Conservation (phyloP, 2,797 vertebrate genomes). For the Erethizon dorsatum region DNA sequence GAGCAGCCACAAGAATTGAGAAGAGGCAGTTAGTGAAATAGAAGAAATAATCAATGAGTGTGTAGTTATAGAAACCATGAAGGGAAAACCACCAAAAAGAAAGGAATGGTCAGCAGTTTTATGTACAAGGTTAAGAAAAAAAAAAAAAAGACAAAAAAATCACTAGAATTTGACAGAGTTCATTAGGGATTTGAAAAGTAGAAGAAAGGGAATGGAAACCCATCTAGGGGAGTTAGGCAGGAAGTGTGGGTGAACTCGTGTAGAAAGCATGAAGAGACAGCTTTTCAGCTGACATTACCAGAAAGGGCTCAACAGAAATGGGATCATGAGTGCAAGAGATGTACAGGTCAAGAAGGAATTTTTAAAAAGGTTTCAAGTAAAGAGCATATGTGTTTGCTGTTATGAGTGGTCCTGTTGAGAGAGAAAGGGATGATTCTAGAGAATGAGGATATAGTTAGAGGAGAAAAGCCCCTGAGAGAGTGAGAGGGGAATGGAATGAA, state of each 20-base stretch:
- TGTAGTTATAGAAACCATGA: neutral
- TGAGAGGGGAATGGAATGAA: neutral
- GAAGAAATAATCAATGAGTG: neutral
- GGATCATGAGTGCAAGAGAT: neutral
- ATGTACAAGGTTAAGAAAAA: neutral
- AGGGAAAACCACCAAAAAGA: neutral
- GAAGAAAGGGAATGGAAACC: neutral
- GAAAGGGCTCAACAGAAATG: neutral
- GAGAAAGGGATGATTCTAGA: constrained; percentile 16
- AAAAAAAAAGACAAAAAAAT: neutral
- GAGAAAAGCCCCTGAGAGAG: neutral
- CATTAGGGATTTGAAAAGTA: neutral
- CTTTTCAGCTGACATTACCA: neutral
- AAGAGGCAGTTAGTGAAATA: neutral
- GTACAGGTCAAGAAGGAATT: neutral
- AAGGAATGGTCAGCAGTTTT: neutral
- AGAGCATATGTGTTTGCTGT: neutral
- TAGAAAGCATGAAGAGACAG: neutral
- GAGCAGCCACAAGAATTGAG: neutral
- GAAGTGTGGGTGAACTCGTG: neutral
- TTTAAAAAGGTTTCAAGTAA: neutral
- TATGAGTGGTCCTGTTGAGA: neutral
- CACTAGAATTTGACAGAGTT: neutral
- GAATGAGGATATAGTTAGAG: neutral
- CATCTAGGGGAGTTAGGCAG: neutral